Evolutionary conservation across 1,140 invertebrate species (phyloP), one percentile per base, ranked within the genome.

Genomic region (Panulirus ornatus): DNA sequence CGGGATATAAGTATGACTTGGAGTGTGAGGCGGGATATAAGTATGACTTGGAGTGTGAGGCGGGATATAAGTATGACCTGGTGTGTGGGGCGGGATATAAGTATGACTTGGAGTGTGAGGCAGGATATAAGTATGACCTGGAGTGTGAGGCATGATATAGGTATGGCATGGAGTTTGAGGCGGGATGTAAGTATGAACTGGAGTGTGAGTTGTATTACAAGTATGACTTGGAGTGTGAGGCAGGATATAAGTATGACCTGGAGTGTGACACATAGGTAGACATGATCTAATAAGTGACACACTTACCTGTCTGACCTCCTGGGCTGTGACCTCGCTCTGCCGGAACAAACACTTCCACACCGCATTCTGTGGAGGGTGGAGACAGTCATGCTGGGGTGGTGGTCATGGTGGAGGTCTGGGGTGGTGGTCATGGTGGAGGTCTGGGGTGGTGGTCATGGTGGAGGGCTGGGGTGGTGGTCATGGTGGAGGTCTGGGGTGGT

Each of bases 301-400:
- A 36, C 86, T 76, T 73, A 89, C 87, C 63, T 83, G 87, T 36
- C 66, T 82, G 8, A 38, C 63, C 44, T 89, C 58, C 14, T 36
- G 70, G 34, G 22, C 79, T 1, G 70, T 79, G 27, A 44, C 78
- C 14, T 89, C 79, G 36, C 87, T 89, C 54, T 89, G 66, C 16
- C 70, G 78, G 51, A 89, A 89, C 16, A 89, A 36, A 30, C 87
- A 89, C 44, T 89, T 81, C 87, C 87, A 89, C 63, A 89, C 63
- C 11, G 66, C 87, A n/a, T 71, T 83, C 87, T 89, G 87, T 19
- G 22, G 47, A 47, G 30, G 34, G 36, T 44, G 14, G 42, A 81
- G 8, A 81, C 34, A 81, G 6, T 30, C 9, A 51, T 19, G 19
- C 14, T 85, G 9, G 11, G 11, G 19, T 73, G 73, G 3, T 22